Evolutionary conservation across 2,113 vertebrate species (phyloP), one percentile per base, ranked within the genome.

Genomic region (Heterochromis multidens): DNA sequence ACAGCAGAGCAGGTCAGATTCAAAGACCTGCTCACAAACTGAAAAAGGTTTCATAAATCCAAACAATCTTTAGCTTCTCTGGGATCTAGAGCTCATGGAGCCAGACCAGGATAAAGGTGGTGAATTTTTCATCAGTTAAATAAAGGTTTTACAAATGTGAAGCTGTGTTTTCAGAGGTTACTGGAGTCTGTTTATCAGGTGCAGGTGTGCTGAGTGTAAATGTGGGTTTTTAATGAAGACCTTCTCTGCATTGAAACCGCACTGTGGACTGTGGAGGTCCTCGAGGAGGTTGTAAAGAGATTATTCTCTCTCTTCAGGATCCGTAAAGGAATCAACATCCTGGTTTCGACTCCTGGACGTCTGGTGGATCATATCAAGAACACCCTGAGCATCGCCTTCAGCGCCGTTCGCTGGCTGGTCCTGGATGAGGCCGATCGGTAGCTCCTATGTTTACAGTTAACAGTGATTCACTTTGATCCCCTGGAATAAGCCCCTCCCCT

Each of bases 381-480:
- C 94, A 99, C 99, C 0, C 95, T 98, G 79, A 98, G 96, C 62
- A 93, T 99, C 58, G 96, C 96, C 65, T 99, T 99, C 91, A 94
- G 89, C 56, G 93, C 85, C 5, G 92, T 98, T 1, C 96, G 89
- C 83, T 99, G 98, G 98, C 96, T 99, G 74, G 79, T 99, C 31
- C 91, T 99, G 93, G 99, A 99, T 83, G 99, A 99, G 93, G 98
- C 98, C 1, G 99, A 99, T 96, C 96, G 99, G 99, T 99, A 78
- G n/a, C 11, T 14, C 14, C 10, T 58, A 25, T 23, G 23, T 3
- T 17, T 70, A 11, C 37, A 46, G 40, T 19, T 46, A 37, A 70
- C 23, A 2, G 3, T 1, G 10, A 35, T 63, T 35, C 60, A 10
- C 63, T 25, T 27, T 70, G 65, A 46, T 11, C 14, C 3, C 37